Evolutionary conservation across 2,113 vertebrate species (phyloP).

Genomic region (Potamarius usumacintae): DNA sequence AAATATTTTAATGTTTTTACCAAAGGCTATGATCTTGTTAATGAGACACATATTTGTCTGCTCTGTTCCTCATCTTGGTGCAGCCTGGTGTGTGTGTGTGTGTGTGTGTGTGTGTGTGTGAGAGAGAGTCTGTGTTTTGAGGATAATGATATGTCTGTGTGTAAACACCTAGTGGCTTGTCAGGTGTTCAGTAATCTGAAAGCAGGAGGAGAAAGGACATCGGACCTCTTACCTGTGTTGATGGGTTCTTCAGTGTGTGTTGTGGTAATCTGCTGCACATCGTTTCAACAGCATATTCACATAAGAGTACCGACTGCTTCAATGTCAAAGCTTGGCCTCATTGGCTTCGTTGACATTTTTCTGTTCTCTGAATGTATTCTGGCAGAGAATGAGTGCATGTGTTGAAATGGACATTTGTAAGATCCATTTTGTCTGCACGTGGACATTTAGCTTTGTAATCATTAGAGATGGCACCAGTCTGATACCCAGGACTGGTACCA

Average conservation of each 20-base stretch:
- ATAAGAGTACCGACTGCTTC: neutral
- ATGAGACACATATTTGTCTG: constrained; percentile 13
- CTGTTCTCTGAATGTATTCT: neutral
- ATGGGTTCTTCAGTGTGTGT: neutral
- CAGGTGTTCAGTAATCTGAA: constrained; percentile 21
- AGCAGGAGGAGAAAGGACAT: neutral
- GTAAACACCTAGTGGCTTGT: constrained; percentile 30
- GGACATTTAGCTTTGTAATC: constrained; percentile 13
- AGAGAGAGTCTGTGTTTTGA: neutral
- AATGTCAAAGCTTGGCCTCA: neutral
- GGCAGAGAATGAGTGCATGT: neutral
- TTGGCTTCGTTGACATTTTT: neutral
- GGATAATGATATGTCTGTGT: constrained; percentile 19
- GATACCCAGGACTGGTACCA: neutral
- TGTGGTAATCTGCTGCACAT: constrained; percentile 2
- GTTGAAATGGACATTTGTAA: neutral
- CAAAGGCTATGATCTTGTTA: constrained; percentile 5
- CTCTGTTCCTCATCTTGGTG: neutral
- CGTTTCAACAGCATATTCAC: neutral
- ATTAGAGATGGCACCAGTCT: neutral
- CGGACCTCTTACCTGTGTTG: neutral
- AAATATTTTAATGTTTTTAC: neutral
- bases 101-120: constrained; percentile 4
- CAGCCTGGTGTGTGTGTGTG: neutral
- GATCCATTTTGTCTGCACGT: neutral